Base-by-base conservation (phyloP, 2,888 invertebrate genomes). In the Nemotelus pantherinus region DNA sequence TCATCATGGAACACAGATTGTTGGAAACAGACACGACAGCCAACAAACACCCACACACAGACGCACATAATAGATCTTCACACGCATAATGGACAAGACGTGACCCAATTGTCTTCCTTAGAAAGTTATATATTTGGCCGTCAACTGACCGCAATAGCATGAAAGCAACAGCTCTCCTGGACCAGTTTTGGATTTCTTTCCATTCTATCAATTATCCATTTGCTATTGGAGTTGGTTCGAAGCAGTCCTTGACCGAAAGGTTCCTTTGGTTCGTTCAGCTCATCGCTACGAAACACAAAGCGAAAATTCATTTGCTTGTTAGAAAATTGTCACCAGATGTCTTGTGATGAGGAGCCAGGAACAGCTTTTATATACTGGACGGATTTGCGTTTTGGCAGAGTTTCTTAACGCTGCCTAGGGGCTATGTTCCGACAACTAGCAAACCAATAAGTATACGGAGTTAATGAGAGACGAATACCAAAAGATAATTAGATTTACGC, bases 11-110 rank as follows among this genome's bases (percentile, higher is more conserved):
- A 50, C 68, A 39, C 68, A 68, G 68, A 68, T 68, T 68, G 45
- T 41, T 41, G 50, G 6, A 50, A 9, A 47, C 50, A 68, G 39
- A 68, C 41, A 39, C 50, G 39, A 47, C 10, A 39, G 7, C 53
- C 2, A n/a, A 58, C 58, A 25, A 1, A 50, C 50, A 50, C 41
- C 6, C 50, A n/a, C 50, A 3, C 50, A 68, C 6, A n/a, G 25
- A 7, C 25, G n/a, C 47, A 10, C 25, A 47, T 25, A 50, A 68
- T 50, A 53, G 68, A 68, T 68, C 68, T 50, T 68, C 68, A 68
- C 68, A 68, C 68, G 68, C 68, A 50, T 68, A 68, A 68, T 68
- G 68, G 68, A 68, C 50, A 68, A 48, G 48, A 68, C 68, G 68
- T 68, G 68, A 68, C 50, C 68, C 68, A 68, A 68, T 68, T 68